A percentile compares a stretch with the other conserved stretches of the same genome.
Evolutionary conservation across 2,113 vertebrate species (phyloP).

Genomic region (Corapipo altera): DNA sequence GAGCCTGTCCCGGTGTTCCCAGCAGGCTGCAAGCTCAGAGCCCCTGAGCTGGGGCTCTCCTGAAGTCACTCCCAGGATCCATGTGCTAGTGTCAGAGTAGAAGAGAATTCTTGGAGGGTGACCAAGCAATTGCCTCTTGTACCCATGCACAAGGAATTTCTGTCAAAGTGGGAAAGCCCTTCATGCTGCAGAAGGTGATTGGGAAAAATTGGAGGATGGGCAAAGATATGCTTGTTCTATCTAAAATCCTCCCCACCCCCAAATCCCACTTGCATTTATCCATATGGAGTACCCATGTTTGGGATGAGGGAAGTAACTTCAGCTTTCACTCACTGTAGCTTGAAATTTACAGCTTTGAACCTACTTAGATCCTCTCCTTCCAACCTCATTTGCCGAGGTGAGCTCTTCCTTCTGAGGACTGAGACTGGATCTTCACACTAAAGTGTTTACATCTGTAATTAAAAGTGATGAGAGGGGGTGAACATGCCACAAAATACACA

Average conservation of each 20-base stretch:
- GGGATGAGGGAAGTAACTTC: background rate
- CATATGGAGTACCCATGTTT: fast-evolving
- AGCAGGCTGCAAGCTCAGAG: background rate
- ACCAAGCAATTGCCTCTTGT: background rate
- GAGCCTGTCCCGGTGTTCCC: background rate
- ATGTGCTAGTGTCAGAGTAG: background rate
- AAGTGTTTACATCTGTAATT: background rate
- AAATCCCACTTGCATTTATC: background rate
- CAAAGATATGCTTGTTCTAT: background rate
- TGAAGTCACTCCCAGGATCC: background rate
- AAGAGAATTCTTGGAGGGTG: background rate
- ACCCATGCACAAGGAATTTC: background rate
- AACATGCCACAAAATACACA: background rate
- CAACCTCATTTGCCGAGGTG: background rate
- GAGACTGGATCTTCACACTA: background rate
- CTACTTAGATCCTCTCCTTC: background rate
- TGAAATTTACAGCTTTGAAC: background rate
- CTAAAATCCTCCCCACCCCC: background rate
- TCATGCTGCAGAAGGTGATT: background rate
- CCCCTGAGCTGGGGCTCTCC: background rate
- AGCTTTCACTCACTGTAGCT: background rate
- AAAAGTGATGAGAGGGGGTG: background rate
- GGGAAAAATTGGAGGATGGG: background rate
- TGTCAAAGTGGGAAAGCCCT: background rate
- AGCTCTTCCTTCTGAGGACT: background rate